These are phyloP conservation scores for Argyrosomus japonicus DNA, from an alignment of 2,113 vertebrate genomes.

Conservation along the genomic window DNA sequence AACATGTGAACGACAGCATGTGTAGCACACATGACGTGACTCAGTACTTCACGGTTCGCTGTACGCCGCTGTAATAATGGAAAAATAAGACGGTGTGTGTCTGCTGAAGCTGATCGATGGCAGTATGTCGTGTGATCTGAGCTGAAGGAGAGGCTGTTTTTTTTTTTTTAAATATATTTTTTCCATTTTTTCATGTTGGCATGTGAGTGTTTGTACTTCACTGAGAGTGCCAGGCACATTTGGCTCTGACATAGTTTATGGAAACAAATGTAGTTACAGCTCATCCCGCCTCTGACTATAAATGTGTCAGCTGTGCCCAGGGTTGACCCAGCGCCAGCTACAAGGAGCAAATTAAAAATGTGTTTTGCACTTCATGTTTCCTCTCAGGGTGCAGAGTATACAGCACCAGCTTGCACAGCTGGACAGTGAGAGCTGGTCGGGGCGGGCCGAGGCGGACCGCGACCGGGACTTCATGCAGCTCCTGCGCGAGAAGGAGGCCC, in stretches of 20 bases:
- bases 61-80: too few relatives aligned
- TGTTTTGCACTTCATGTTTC: not conserved
- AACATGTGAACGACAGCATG: not conserved
- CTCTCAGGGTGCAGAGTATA: conserved; percentile 91
- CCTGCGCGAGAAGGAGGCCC: conserved; percentile 95
- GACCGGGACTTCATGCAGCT: conserved; percentile 96
- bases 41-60: too few relatives aligned
- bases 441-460: conserved; percentile 90
- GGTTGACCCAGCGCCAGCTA: not conserved
- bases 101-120: too few relatives aligned
- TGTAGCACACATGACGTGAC: too few relatives aligned
- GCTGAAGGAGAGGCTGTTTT: too few relatives aligned
- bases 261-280: conserved; percentile 13
- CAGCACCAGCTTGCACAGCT: conserved; percentile 96
- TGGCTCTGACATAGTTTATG: not conserved
- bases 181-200: not conserved
- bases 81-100: too few relatives aligned
- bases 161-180: too few relatives aligned
- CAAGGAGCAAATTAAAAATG: not conserved
- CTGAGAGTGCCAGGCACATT: conserved; percentile 1
- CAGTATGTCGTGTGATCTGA: too few relatives aligned
- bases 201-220: not conserved
- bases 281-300: not conserved
- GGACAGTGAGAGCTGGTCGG: conserved; percentile 94
- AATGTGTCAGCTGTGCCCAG: not conserved